Conservation (phyloP, 2,113 vertebrate genomes). For the Heterotis niloticus region DNA sequence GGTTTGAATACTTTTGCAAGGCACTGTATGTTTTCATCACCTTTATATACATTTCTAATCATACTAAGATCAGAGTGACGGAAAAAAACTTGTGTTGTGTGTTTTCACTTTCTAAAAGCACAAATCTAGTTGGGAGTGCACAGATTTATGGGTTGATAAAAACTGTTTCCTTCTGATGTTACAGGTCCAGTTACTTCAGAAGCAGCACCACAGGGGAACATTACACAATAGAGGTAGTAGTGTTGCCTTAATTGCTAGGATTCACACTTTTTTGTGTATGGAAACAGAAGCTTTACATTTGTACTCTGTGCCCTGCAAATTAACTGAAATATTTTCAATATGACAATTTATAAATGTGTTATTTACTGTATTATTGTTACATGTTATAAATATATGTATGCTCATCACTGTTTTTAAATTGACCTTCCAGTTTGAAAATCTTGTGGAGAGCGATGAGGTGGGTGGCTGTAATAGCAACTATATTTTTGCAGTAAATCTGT, state of each 20-base stretch:
- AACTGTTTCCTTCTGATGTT: constrained; percentile 20
- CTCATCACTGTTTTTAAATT: not conserved
- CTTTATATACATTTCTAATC: not conserved
- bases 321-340: too few species aligned
- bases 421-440: constrained; percentile 65
- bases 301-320: too few species aligned
- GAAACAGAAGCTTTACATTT: too few species aligned
- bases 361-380: not conserved
- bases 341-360: not conserved
- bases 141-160: not conserved
- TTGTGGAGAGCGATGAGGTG: constrained; percentile 73
- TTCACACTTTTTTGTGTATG: not conserved
- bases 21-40: too few species aligned
- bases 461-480: constrained; percentile 30
- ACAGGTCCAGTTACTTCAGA: constrained; percentile 68
- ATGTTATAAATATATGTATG: not conserved
- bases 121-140: not conserved
- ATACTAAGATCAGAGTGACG: not conserved
- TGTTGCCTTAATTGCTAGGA: not conserved
- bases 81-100: not conserved
- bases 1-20: too few species aligned
- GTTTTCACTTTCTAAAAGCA: not conserved
- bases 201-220: constrained; percentile 66
- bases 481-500: not conserved
- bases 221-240: constrained; percentile 58